Percentiles rank a stretch among this genome's conserved stretches.
Evolutionary conservation across 35 echinoderm and acorn worm genomes (phyloP).

Genomic region (Lytechinus pictus): DNA sequence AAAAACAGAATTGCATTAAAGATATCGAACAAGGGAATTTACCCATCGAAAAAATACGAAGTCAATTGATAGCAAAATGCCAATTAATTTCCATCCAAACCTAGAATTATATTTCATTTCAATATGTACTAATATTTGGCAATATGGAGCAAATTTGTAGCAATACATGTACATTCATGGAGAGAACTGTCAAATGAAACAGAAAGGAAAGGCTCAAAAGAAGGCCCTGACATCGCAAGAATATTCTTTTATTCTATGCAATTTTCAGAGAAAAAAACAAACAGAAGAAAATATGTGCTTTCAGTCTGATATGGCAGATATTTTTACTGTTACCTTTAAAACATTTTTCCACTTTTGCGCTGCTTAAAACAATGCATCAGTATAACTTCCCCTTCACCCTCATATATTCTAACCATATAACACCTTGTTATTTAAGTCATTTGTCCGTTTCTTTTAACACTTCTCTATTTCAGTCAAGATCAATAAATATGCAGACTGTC

Average conservation of each 20-base stretch:
- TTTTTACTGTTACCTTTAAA: background rate
- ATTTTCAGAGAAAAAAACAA: background rate
- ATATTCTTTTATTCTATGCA: constrained; percentile 19
- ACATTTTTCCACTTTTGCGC: background rate
- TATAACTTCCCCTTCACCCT: background rate
- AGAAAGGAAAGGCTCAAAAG: background rate
- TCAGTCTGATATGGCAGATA: constrained; percentile 27
- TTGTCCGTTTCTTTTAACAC: background rate
- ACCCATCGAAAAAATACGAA: background rate
- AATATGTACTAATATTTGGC: background rate
- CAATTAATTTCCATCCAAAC: background rate
- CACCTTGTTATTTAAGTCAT: background rate
- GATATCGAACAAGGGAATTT: background rate
- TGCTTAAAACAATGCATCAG: background rate
- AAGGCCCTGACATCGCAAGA: background rate
- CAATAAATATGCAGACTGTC: background rate
- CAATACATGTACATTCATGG: background rate
- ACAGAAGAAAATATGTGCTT: constrained; percentile 30
- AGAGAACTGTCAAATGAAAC: background rate
- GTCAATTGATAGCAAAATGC: background rate
- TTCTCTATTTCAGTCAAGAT: background rate
- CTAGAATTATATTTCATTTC: background rate
- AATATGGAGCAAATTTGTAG: background rate
- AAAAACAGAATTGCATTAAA: background rate
- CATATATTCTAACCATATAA: background rate